Evolutionary conservation across 1,140 invertebrate genomes (phyloP).

Genomic region (Diorhabda elongata): DNA sequence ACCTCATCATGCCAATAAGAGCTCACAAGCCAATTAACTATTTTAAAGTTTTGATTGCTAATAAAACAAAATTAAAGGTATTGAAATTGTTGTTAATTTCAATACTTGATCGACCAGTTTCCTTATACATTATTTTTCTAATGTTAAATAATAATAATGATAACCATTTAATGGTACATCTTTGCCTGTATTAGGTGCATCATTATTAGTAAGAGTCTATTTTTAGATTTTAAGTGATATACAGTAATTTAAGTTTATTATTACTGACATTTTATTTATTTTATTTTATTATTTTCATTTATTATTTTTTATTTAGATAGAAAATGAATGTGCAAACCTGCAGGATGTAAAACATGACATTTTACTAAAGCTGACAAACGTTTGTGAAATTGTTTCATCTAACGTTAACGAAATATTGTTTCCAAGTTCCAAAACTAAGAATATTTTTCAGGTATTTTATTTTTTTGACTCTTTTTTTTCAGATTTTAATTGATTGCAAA

Average conservation of each 20-base stretch:
- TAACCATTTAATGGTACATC: no score
- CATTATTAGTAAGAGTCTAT: no score
- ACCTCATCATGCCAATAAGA: no score
- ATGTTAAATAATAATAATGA: no score
- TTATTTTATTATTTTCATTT: conserved; percentile 37
- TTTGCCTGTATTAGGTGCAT: no score
- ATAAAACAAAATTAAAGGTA: neutral
- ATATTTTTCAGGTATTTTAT: conserved; percentile 43
- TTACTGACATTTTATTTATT: conserved; percentile 22
- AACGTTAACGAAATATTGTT: conserved; percentile 50
- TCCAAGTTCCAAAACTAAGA: conserved; percentile 42
- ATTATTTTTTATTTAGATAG: conserved; percentile 54
- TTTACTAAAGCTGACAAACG: conserved; percentile 51
- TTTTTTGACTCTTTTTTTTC: conserved; percentile 20
- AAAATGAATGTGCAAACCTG: conserved; percentile 55
- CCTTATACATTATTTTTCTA: no score
- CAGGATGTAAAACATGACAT: conserved; percentile 51
- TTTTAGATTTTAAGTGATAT: no score
- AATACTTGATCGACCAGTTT: no score
- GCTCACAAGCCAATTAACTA: no score
- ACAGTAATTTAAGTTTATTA: neutral
- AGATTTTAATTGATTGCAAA: conserved; percentile 9
- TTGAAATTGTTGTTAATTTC: neutral
- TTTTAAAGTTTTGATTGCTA: no score
- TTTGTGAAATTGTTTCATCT: conserved; percentile 51